Evolutionary conservation across 2,113 vertebrate species (phyloP).

Genomic region (Vicugna pacos): DNA sequence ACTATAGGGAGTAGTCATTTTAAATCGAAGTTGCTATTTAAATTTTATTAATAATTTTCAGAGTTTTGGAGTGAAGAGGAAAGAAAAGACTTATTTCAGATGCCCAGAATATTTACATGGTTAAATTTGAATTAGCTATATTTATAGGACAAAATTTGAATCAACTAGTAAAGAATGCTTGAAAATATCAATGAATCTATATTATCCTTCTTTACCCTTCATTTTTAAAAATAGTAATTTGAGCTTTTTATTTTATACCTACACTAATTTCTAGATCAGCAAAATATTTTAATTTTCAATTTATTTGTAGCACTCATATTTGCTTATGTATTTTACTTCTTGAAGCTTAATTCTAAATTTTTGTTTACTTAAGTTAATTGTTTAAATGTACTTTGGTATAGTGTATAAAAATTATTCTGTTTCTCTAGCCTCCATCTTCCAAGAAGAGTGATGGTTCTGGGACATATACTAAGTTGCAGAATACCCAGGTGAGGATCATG

Average conservation of each 20-base stretch:
- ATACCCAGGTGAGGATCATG: conserved; percentile 95
- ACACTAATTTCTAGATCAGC: conserved; percentile 73
- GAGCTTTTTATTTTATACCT: conserved; percentile 69
- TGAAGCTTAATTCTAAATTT: neutral
- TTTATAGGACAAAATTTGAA: conserved; percentile 20
- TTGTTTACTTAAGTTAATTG: neutral
- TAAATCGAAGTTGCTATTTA: conserved; percentile 56
- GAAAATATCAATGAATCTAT: conserved; percentile 62
- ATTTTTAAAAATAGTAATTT: conserved; percentile 73
- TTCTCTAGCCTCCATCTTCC: conserved; percentile 91
- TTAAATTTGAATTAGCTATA: neutral
- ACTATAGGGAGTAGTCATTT: conserved; percentile 54
- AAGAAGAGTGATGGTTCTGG: conserved; percentile 96
- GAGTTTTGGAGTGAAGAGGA: conserved; percentile 29
- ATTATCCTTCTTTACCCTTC: conserved; percentile 55
- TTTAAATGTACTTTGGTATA: neutral
- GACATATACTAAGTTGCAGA: conserved; percentile 92
- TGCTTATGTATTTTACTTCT: conserved; percentile 41
- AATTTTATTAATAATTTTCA: neutral
- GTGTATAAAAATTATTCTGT: conserved; percentile 75
- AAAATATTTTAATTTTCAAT: conserved; percentile 61
- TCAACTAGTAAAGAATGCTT: conserved; percentile 57
- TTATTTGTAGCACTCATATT: conserved; percentile 57
- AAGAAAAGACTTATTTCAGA: conserved; percentile 30
- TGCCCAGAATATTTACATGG: conserved; percentile 41